Base-by-base conservation (phyloP, 2,888 invertebrate genomes). In the Petrolisthes manimaculis region DNA sequence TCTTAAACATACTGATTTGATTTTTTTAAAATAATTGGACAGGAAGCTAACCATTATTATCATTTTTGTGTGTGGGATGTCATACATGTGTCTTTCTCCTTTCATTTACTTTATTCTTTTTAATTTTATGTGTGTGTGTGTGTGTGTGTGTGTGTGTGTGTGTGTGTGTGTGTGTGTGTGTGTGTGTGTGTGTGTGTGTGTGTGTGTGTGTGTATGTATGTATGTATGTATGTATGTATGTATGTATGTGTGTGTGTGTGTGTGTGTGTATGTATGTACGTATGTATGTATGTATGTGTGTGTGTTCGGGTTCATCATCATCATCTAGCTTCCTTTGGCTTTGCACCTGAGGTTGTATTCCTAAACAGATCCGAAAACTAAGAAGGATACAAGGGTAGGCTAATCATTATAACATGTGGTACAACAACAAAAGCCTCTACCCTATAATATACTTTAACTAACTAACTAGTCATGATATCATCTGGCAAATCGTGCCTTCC, bases 101-200 rank as follows among this genome's bases (percentile, higher is more conserved):
- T 5, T 69, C 9, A n/a, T 12, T 21, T n/a, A 21, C 69, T 21
- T 69, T 69, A 21, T 21, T 21, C 4, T 69, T 18, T 69, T 18
- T 69, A 21, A 5, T 18, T 69, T 37, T 37, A 37, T 37, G 37
- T 37, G 37, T 2, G 37, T 2, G 37, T 37, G 69, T 69, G 69
- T 69, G 69, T 69, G 69, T 75, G 75, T 75, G 75, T 75, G 75
- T 75, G 75, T 75, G 75, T 75, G 75, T 75, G 75, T 75, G 74
- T 74, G 74, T 74, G 74, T 74, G 74, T 74, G 74, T 74, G 77
- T 77, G 77, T 77, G 77, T 77, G 77, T 77, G 77, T 77, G 77
- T 77, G 77, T 77, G 61, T 61, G 61, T 61, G 61, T 61, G 61
- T 61, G 61, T 61, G 61, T 61, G 61, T 61, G 61, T 61, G 61